Base-by-base conservation (phyloP, 2,888 invertebrate genomes). In the Nasonovia ribisnigri region DNA sequence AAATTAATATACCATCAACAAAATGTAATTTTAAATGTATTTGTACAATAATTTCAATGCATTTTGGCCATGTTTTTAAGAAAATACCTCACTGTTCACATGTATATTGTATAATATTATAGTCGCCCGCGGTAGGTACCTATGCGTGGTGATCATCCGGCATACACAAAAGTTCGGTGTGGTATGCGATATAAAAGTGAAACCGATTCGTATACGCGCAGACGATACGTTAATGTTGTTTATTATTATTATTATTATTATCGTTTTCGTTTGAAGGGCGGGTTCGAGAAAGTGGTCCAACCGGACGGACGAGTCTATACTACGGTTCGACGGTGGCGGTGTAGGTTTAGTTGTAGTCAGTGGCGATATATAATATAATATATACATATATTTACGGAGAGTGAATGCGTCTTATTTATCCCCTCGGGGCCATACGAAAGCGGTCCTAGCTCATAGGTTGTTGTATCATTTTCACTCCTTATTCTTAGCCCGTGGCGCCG, bases 201-300 rank as follows among this genome's bases (percentile, higher is more conserved):
- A 93, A 93, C 92, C 84, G 88, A 93, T 89, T 43, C 88, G 77
- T 77, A 67, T 67, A 36, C 26, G 67, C 67, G 16, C 67, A 3
- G 51, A 89, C 67, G 54, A 84, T 36, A 77, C 57, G 90, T 84
- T 51, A 91, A 42, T 67, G 92, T 51, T 86, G 87, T 87, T 57
- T 91, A 43, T 57, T 60, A 20, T 6, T n/a, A 24, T 91, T 86
- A 51, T 46, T 92, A 43, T 93, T 84, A 77, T 93, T 84, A n/a
- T 89, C 89, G 46, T 89, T 93, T 89, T 89, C 89, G 54, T 93
- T 93, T 93, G 92, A 89, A 93, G 92, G 92, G 92, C 92, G 92
- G 92, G 84, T 51, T 93, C 84, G 92, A 93, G 92, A 93, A 93
- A 93, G 92, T 84, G 84, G 89, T 93, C 88, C 89, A 89, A 36